Evolutionary conservation across 2,888 invertebrate genomes (phyloP), one percentile per base, ranked within the genome.

Genomic region (Cryptus armator): DNA sequence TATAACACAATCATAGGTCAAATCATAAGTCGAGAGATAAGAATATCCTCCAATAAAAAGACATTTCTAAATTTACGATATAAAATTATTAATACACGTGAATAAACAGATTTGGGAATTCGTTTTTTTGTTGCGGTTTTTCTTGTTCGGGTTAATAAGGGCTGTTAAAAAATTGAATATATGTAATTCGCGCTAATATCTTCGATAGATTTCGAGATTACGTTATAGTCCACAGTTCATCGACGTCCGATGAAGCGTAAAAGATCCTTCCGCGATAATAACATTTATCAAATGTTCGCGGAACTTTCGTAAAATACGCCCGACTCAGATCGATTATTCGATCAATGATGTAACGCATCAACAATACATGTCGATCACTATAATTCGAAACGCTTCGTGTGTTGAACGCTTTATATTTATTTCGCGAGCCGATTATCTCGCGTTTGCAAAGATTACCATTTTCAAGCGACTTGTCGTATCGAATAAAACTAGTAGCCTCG

Each of bases 371-470:
- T 2, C 70, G 32, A 12, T 9, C 16, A 43, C 19, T 46, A 14
- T 24, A 2, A 24, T 24, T 10, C 19, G 43, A 24, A 19, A 19
- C 19, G 43, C 19, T 53, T 53, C 12, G 43, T 19, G 16, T 16
- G 43, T 6, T 12, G 56, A 19, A 24, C 56, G 37, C 24, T 24
- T 46, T 44, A 16, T n/a, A 59, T 46, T 46, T 48, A 44, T 62
- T 16, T 44, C 14, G 24, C 5, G 62, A 62, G 16, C 9, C 74
- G 74, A 74, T 74, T 74, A 62, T 74, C 74, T 74, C 74, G 74
- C 44, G 46, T 74, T 62, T 62, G 24, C 32, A 5, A 32, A 32
- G 48, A 62, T 62, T 62, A 74, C 43, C 51, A 5, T 24, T 37
- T 56, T 56, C 24, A 24, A 72, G 29, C 29, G 62, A 44, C 7